A percentile compares a stretch with the other conserved stretches of the same genome.
Conservation (phyloP, 2,113 vertebrate species). For the Sinocyclocheilus anshuiensis region DNA sequence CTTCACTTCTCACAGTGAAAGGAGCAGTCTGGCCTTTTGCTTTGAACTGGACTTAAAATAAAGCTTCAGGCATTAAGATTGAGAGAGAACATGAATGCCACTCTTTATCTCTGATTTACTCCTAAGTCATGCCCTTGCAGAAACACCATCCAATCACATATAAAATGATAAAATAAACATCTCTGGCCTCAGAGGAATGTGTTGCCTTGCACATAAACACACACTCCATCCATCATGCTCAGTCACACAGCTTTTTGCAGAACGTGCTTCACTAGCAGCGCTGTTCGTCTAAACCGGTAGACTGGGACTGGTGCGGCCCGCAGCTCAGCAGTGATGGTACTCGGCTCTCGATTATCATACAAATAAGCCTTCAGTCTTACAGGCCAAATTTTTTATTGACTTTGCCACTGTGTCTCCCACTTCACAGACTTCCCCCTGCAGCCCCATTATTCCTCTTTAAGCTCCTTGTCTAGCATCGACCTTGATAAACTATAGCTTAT, state of each 20-base stretch:
- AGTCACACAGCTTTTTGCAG: conserved; percentile 44
- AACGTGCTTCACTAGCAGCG: conserved; percentile 17
- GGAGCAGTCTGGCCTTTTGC: conserved; percentile 33
- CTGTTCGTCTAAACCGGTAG: conserved; percentile 51
- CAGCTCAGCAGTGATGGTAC: conserved; percentile 48
- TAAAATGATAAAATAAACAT: conserved; percentile 32
- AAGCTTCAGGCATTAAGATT: conserved; percentile 3
- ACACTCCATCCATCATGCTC: conserved; percentile 36
- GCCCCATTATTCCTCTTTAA: conserved; percentile 35
- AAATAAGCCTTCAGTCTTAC: conserved; percentile 66
- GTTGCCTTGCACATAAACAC: neutral
- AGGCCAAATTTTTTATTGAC: conserved; percentile 63
- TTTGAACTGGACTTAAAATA: conserved; percentile 35
- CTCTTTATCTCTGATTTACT: conserved; percentile 15
- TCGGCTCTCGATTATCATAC: conserved; percentile 65
- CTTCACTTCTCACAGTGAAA: conserved; percentile 48
- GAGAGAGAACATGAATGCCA: neutral
- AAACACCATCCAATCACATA: conserved; percentile 17
- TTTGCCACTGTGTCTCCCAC: conserved; percentile 49
- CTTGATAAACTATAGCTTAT: conserved; percentile 28
- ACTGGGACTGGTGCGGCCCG: conserved; percentile 34
- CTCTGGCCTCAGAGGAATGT: neutral
- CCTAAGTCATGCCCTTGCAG: neutral
- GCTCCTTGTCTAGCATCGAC: conserved; percentile 32
- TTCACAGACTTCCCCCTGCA: conserved; percentile 35